Base-by-base conservation (phyloP, 1,140 invertebrate genomes). In the Heliconius eleuchia region DNA sequence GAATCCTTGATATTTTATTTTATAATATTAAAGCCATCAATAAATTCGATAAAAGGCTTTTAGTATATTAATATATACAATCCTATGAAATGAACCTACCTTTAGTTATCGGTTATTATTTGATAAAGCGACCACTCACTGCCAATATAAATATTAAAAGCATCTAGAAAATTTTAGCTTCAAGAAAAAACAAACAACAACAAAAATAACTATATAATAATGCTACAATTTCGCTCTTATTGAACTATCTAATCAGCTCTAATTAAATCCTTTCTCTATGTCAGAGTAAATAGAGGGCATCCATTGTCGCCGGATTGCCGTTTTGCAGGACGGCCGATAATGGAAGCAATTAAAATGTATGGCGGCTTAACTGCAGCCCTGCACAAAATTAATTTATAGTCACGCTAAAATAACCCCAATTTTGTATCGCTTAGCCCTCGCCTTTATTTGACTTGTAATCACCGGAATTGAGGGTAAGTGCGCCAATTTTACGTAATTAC, bases 291-390 rank as follows among this genome's bases (percentile, higher is more conserved):
- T 80, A 77, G 71, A 83, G 84, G 82, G 82, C 82, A 72, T 79
- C 85, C 84, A 89, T 89, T 92, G 91, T 90, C 88, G 88, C 85
- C 82, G 85, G 86, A 83, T 88, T 88, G 88, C 87, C 85, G 91
- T 91, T 92, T 90, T 89, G 84, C 84, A 89, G 89, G 90, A 89
- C 85, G 84, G 86, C 87, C 89, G 91, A 93, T 94, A 93, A 94
- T 94, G 89, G 90, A 89, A 88, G 87, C 92, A 92, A 94, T 94
- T 94, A 94, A 94, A 94, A 94, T 94, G 91, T 94, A 92, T 93
- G 89, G 90, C 87, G 90, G 91, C 88, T 92, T 94, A 92, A 94
- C 91, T 92, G 89, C 89, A 92, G 86, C 87, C 90, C 88, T 91
- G 88, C 87, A 87, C 87, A 85, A 92, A 94, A 94, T 93, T 94